Evolutionary conservation across 2,888 invertebrate genomes (phyloP).

Genomic region (Augiades crinisus): DNA sequence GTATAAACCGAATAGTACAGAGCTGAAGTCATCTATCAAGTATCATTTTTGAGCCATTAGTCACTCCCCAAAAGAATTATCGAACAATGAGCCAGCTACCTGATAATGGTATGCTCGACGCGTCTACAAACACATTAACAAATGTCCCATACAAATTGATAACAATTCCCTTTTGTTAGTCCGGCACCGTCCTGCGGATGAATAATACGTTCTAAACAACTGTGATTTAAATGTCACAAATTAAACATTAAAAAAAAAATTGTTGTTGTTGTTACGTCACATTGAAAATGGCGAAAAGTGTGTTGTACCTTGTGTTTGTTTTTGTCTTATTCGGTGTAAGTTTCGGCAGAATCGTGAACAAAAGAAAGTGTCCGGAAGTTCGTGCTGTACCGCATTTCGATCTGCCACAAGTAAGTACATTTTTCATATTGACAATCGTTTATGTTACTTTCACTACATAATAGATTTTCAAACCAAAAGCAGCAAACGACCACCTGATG

Average conservation of each 20-base stretch:
- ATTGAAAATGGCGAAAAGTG: slow-evolving; percentile 40
- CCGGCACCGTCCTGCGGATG: slow-evolving; percentile 50
- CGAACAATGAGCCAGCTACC: slow-evolving; percentile 29
- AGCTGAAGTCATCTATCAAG: background rate
- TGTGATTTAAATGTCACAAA: slow-evolving; percentile 17
- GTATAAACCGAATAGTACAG: background rate
- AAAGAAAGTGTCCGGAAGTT: slow-evolving; percentile 89
- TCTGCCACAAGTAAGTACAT: slow-evolving; percentile 84
- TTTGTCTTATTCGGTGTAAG: slow-evolving; percentile 39
- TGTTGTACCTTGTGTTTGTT: slow-evolving; percentile 39
- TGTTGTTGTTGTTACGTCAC: no score
- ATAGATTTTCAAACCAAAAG: no score
- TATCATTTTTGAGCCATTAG: slow-evolving; percentile 13
- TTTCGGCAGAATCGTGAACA: slow-evolving; percentile 73
- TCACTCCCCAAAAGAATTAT: slow-evolving; percentile 18
- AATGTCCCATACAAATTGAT: slow-evolving; percentile 74
- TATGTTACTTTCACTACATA: no score
- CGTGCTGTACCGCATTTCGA: slow-evolving; percentile 90
- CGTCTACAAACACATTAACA: slow-evolving; percentile 63
- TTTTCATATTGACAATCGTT: background rate
- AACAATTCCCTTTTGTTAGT: slow-evolving; percentile 75
- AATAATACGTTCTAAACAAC: slow-evolving; percentile 50
- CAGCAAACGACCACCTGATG: no score
- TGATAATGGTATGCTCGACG: slow-evolving; percentile 70
- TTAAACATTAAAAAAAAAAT: no score